phyloP scores from a whole-genome alignment of 2,888 invertebrate genomes.

The Pyrrhia umbra region DNA sequence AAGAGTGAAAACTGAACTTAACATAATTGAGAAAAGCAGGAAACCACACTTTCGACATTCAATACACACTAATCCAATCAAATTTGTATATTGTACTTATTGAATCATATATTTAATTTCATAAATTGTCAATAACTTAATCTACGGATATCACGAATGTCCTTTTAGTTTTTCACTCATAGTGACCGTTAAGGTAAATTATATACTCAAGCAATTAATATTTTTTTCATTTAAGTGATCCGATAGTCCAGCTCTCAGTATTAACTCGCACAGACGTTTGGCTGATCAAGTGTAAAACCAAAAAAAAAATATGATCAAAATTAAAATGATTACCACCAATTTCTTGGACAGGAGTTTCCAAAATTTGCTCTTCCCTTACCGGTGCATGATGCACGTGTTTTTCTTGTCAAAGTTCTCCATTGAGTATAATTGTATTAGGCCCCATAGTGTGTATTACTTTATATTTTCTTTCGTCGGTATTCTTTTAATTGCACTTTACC shows the following conservation, averaged over 20 bases:
- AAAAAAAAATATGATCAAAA: conserved; percentile 8
- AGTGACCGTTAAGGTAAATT: neutral
- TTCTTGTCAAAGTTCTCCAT: conserved; percentile 35
- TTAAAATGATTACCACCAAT: conserved; percentile 2
- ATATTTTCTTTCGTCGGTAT: conserved; percentile 17
- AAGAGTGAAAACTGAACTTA: too few relatives aligned
- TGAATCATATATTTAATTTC: too few relatives aligned
- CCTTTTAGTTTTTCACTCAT: neutral
- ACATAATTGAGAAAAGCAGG: too few relatives aligned
- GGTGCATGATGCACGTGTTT: conserved; percentile 16
- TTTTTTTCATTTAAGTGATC: neutral
- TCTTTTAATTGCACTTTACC: neutral
- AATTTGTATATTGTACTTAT: too few relatives aligned
- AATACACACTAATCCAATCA: too few relatives aligned
- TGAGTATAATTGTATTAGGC: conserved; percentile 37
- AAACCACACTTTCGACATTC: too few relatives aligned
- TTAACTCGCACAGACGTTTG: neutral
- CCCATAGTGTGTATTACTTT: conserved; percentile 23
- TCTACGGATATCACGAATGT: too few relatives aligned
- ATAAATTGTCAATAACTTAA: too few relatives aligned
- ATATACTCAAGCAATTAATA: neutral
- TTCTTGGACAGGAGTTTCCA: conserved; percentile 20
- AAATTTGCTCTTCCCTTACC: conserved; percentile 24
- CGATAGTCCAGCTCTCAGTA: neutral
- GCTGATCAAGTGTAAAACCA: neutral